A percentile compares a stretch with the other conserved stretches of the same genome.
Conservation (phyloP, 2,113 vertebrate species). For the Seriola dumerili region DNA sequence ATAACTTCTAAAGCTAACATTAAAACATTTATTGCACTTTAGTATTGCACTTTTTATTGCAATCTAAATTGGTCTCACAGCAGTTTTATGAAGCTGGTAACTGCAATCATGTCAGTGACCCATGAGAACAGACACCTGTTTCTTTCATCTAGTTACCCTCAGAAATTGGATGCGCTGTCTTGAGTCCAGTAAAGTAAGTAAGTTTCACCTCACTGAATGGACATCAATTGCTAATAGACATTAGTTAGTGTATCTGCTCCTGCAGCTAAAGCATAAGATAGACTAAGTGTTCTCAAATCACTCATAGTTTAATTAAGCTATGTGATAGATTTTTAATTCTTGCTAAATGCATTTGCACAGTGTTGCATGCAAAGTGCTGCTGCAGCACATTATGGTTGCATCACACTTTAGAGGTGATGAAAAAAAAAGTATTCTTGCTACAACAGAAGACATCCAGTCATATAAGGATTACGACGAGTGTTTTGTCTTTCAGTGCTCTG, state of each 20-base stretch:
- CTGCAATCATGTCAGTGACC: constrained; percentile 7
- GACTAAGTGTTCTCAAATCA: not conserved
- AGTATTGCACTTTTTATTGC: no score
- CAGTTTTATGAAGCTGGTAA: constrained; percentile 20
- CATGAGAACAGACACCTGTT: constrained; percentile 46
- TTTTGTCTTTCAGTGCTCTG: not conserved
- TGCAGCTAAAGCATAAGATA: not conserved
- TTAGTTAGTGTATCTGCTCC: not conserved
- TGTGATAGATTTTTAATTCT: not conserved
- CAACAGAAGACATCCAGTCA: not conserved
- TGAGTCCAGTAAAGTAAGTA: not conserved
- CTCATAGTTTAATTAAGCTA: not conserved
- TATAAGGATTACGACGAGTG: not conserved
- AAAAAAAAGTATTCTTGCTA: not conserved
- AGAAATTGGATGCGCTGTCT: not conserved
- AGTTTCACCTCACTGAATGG: constrained; percentile 4
- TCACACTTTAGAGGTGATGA: not conserved
- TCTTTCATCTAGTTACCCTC: constrained; percentile 14
- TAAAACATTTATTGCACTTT: constrained; percentile 17
- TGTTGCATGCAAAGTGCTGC: not conserved
- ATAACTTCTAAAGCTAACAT: constrained; percentile 5
- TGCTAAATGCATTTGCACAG: not conserved
- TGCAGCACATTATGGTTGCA: not conserved
- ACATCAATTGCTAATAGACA: not conserved
- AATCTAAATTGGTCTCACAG: constrained; percentile 11